phyloP scores from a whole-genome alignment of 2,797 vertebrate species.

The Serranus cabrilla region DNA sequence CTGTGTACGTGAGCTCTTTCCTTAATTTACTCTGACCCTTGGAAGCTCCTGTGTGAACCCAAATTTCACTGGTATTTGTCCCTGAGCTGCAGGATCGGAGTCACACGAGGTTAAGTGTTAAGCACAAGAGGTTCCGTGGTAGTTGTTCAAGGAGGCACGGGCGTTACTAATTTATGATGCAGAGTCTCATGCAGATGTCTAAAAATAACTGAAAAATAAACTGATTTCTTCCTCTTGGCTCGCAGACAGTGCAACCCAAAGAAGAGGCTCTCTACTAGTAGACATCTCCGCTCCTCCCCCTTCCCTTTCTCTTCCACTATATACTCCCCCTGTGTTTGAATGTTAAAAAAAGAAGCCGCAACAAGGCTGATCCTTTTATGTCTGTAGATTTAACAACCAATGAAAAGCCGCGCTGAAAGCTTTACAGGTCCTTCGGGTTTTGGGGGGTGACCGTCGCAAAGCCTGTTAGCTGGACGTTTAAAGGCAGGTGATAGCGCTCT shows the following conservation, averaged over 20 bases:
- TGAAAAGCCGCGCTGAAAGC: conserved; percentile 79
- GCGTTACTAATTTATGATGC: conserved; percentile 54
- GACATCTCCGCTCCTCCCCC: conserved; percentile 2
- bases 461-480: conserved; percentile 74
- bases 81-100: conserved; percentile 14
- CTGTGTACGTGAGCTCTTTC: neutral
- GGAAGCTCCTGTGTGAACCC: conserved; percentile 11
- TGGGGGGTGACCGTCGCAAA: conserved; percentile 72
- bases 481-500: conserved; percentile 72
- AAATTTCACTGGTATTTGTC: neutral
- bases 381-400: conserved; percentile 77
- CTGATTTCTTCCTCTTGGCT: conserved; percentile 37
- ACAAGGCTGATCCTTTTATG: conserved; percentile 72
- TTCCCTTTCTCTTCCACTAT: conserved; percentile 15
- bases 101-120: conserved; percentile 26
- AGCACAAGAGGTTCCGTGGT: conserved; percentile 18
- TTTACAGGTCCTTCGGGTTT: conserved; percentile 76
- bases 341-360: conserved; percentile 52
- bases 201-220: conserved; percentile 58
- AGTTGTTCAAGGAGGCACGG: conserved; percentile 27
- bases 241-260: conserved; percentile 44
- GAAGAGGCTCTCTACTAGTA: conserved; percentile 28
- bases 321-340: conserved; percentile 57
- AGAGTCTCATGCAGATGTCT: conserved; percentile 41
- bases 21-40: conserved; percentile 26